These are phyloP conservation scores for Gymnocephalus cernua DNA, from an alignment of 2,113 vertebrate species.

Conservation along the genomic window DNA sequence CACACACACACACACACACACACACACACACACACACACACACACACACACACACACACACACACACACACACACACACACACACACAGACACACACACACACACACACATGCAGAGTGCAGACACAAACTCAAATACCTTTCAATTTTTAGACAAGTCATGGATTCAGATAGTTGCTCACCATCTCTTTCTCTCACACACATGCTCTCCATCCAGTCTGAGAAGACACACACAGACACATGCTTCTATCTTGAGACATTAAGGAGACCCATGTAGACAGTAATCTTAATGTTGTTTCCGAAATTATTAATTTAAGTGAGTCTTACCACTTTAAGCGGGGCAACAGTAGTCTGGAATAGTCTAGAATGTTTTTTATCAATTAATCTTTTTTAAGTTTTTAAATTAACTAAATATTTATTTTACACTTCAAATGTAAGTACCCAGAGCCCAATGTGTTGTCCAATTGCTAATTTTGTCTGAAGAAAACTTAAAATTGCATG, in stretches of 20 bases:
- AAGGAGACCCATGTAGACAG: conserved; percentile 30
- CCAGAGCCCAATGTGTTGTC: background rate
- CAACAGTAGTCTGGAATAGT: background rate
- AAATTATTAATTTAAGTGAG: conserved; percentile 1
- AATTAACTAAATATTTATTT: background rate
- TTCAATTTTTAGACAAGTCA: conserved; percentile 20
- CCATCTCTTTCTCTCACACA: conserved; percentile 9
- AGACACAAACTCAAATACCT: conserved; percentile 36
- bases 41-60: conserved; percentile 12
- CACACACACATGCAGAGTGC: conserved; percentile 11
- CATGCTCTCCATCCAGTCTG: conserved; percentile 16
- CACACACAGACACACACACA: conserved; percentile 11
- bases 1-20: conserved; percentile 11
- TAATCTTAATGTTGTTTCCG: conserved; percentile 11
- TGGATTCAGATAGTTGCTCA: conserved; percentile 11
- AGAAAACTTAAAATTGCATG: background rate
- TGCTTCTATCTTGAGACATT: conserved; percentile 42
- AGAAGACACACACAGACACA: conserved; percentile 19
- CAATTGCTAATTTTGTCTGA: background rate
- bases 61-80: conserved; percentile 14
- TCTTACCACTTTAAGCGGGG: background rate
- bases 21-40: conserved; percentile 13
- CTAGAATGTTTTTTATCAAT: background rate
- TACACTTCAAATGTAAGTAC: background rate
- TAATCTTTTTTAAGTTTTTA: background rate